Evolutionary conservation across 2,113 vertebrate genomes (phyloP).

Genomic region (Centropus bengalensis): DNA sequence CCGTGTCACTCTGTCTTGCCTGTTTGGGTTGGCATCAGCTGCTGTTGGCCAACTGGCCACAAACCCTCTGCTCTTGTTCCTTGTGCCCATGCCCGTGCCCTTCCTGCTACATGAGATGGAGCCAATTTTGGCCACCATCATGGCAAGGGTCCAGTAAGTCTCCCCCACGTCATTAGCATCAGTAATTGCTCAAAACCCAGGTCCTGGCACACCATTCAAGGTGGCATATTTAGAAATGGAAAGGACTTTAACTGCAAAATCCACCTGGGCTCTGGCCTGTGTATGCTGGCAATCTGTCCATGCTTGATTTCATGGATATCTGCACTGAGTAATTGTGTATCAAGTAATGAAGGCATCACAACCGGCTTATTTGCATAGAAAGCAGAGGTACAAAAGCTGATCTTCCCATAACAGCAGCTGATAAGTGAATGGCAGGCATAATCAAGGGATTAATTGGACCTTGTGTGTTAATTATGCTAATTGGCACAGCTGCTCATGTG

Average conservation of each 20-base stretch:
- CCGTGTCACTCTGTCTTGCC: not conserved
- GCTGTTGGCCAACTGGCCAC: not conserved
- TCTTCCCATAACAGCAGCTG: slow-evolving; percentile 31
- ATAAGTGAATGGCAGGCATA: slow-evolving; percentile 45
- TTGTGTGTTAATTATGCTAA: slow-evolving; percentile 3
- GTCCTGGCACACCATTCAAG: not conserved
- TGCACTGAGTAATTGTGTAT: not conserved
- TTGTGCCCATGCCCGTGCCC: too few species aligned
- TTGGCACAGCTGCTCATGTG: not conserved
- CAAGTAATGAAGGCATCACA: not conserved
- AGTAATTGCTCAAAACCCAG: not conserved
- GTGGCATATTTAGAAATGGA: not conserved
- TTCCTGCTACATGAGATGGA: not conserved
- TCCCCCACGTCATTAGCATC: not conserved
- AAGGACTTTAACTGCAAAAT: not conserved
- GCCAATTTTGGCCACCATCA: not conserved
- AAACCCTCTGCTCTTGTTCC: not conserved
- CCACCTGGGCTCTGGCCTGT: not conserved
- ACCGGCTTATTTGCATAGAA: not conserved
- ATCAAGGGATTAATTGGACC: slow-evolving; percentile 44
- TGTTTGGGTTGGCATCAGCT: not conserved
- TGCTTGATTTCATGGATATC: not conserved
- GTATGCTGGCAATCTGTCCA: not conserved
- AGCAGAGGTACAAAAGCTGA: slow-evolving; percentile 21
- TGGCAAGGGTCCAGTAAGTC: not conserved